Evolutionary conservation across 2,888 invertebrate genomes (phyloP), one percentile per base, ranked within the genome.

Genomic region (Nomada fabriciana): DNA sequence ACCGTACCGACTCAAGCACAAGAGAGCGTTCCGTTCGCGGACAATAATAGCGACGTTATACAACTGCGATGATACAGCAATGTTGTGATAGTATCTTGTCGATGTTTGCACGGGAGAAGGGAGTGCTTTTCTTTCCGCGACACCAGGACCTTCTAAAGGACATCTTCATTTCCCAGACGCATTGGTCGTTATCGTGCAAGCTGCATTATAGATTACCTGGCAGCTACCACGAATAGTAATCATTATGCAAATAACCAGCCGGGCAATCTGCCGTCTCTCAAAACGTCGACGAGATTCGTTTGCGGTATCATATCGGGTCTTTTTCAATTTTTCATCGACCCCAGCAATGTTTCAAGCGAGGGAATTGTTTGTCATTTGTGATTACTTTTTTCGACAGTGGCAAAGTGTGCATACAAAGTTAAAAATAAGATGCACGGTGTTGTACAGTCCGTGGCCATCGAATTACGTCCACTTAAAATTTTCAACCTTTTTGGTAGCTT

Each of bases 1-100:
- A 86, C 92, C 82, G 82, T 93, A 92, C 92, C 92, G 92, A 93
- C 92, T 84, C 80, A 69, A 82, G 75, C 70, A 76, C 74, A 59
- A 76, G 59, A 11, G 57, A 36, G 36, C 57, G 43, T 55, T 57
- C 72, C 78, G 70, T 61, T 67, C 73, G 36, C 25, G 53, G 52
- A 67, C 67, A 69, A 73, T 69, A 29, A 64, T 71, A 55, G 25
- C 59, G 67, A 80, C 42, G 42, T 67, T 55, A 53, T 60, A 60
- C 59, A 50, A 53, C 59, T 59, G 72, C 59, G 53, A 78, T 67
- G 64, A 52, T 77, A 69, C 64, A 64, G 63, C 60, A 64, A 64
- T 43, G 36, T 43, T 68, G 64, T 69, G 69, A 83, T 64, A 65
- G 71, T 72, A 64, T 80, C 65, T 68, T 42, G 76, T 71, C 61